Conservation (phyloP, 2,113 vertebrate genomes). For the Xenotilapia longispinis region DNA sequence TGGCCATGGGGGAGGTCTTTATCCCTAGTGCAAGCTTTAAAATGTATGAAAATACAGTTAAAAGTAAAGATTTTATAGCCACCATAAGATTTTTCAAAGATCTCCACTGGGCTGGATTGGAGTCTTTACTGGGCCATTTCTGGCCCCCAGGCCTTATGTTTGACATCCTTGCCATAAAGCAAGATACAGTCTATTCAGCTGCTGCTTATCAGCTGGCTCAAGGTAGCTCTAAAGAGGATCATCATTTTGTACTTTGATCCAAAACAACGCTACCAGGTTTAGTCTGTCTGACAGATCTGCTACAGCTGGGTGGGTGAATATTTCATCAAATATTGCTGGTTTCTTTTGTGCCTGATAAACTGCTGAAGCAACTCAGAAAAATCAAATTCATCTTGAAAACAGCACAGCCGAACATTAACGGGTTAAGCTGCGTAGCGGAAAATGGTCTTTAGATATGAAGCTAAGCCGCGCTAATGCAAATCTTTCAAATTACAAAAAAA, state of each 20-base stretch:
- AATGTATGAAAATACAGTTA: not conserved
- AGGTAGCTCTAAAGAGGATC: not conserved
- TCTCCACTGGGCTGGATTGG: not conserved
- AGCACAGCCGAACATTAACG: not conserved
- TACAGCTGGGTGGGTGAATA: not conserved
- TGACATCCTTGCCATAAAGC: not conserved
- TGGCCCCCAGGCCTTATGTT: not conserved
- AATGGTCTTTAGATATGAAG: not conserved
- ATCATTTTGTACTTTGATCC: not conserved
- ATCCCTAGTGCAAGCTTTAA: not conserved
- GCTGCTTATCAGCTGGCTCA: not conserved
- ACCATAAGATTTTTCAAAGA: not conserved
- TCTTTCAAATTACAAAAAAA: not conserved
- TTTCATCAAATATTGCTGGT: not conserved
- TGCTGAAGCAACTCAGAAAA: not conserved
- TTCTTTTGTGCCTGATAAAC: not conserved
- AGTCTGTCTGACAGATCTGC: not conserved
- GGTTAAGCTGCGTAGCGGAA: not conserved
- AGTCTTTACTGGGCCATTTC: not conserved
- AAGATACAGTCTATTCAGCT: not conserved
- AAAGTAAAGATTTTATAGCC: not conserved
- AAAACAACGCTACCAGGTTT: not conserved
- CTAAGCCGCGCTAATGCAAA: constrained; percentile 18
- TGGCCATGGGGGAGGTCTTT: not conserved
- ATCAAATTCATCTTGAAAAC: not conserved